Evolutionary conservation across 2,888 invertebrate species (phyloP).

Genomic region (Tachina grossa): DNA sequence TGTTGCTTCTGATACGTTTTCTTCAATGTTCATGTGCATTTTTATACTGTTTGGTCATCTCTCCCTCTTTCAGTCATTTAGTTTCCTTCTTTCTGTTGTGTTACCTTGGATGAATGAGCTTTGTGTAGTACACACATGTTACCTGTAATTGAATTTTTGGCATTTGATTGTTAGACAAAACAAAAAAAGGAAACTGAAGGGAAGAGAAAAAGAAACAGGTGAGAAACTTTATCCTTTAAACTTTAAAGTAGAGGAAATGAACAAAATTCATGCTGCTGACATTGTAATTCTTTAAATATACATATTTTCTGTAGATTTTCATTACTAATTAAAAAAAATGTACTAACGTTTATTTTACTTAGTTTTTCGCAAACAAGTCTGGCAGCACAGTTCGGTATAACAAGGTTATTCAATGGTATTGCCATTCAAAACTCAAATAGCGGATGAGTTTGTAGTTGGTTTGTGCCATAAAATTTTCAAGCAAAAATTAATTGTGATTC

Average conservation of each 20-base stretch:
- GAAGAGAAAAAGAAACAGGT: neutral
- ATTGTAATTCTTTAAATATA: no score
- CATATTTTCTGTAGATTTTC: no score
- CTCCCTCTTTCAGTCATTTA: neutral
- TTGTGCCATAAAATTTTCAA: no score
- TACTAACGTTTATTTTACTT: no score
- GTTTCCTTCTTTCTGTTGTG: neutral
- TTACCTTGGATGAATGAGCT: slow-evolving; percentile 43
- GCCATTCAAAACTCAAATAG: no score
- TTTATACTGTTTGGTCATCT: neutral
- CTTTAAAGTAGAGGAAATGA: neutral
- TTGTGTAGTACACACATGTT: slow-evolving; percentile 41
- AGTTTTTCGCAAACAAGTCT: no score
- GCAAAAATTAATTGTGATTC: no score
- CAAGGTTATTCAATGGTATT: no score
- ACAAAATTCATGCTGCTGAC: no score
- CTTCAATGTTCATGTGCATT: neutral
- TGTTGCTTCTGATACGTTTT: neutral
- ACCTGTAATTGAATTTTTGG: slow-evolving; percentile 56
- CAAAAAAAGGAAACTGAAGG: neutral
- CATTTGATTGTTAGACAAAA: slow-evolving; percentile 24
- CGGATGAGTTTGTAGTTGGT: no score
- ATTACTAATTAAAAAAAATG: no score
- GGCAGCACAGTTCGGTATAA: no score
- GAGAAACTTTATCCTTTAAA: slow-evolving; percentile 2